Conservation (phyloP, 2,888 invertebrate species). For the Epistrophe grossulariae region DNA sequence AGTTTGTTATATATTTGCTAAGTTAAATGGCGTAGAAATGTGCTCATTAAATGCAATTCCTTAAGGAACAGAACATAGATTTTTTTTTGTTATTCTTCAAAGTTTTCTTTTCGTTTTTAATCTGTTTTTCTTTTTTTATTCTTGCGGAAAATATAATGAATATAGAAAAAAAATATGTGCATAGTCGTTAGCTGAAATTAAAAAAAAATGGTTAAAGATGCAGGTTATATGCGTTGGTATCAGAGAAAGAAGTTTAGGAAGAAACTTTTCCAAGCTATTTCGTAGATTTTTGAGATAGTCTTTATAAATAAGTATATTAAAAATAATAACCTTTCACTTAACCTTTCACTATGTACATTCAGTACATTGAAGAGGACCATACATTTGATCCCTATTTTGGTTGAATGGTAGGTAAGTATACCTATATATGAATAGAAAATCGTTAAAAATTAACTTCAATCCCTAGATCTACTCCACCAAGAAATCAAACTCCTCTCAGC, state of each 20-base stretch:
- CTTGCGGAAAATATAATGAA: constrained; percentile 25
- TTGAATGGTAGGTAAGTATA: no score
- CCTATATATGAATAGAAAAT: no score
- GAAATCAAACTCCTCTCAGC: no score
- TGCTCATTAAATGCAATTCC: constrained; percentile 66
- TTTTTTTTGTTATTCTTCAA: constrained; percentile 19
- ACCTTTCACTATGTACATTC: no score
- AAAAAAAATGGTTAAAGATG: neutral
- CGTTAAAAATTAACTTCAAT: no score
- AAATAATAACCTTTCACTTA: no score
- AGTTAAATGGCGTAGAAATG: constrained; percentile 68
- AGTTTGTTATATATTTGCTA: constrained; percentile 47
- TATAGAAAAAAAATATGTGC: neutral
- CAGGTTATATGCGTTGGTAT: neutral
- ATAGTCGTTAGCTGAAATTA: neutral
- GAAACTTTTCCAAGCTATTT: neutral
- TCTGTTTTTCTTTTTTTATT: neutral
- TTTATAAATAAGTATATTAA: no score
- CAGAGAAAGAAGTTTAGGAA: neutral
- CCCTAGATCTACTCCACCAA: no score
- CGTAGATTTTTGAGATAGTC: neutral
- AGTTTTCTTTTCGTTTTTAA: constrained; percentile 32
- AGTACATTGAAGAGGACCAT: no score
- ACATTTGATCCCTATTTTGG: no score
- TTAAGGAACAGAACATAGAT: constrained; percentile 12